These are phyloP conservation scores for Apodemus speciosus DNA, from an alignment of 2,113 vertebrate species.

Conservation along the genomic window DNA sequence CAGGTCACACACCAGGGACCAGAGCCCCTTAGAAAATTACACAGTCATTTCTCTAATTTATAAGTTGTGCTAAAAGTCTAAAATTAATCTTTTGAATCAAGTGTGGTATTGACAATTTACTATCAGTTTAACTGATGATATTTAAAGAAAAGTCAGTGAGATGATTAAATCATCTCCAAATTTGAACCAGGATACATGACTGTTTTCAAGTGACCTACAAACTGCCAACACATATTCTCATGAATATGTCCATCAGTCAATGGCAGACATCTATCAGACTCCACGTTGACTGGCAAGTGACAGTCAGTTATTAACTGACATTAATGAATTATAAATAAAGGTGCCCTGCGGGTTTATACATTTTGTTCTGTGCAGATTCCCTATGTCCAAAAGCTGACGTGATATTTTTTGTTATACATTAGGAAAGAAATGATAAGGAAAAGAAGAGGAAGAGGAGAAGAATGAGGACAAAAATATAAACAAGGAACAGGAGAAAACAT, in stretches of 20 bases:
- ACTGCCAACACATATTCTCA: constrained; percentile 65
- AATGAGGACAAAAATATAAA: background rate
- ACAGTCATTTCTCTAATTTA: constrained; percentile 59
- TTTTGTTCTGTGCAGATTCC: constrained; percentile 56
- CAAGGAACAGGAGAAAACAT: background rate
- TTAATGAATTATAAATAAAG: constrained; percentile 84
- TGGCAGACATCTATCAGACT: constrained; percentile 78
- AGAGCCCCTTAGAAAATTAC: background rate
- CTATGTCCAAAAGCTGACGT: constrained; percentile 21
- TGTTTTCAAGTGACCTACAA: constrained; percentile 74
- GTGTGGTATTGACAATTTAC: constrained; percentile 66
- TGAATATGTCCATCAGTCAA: constrained; percentile 81
- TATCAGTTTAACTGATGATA: constrained; percentile 8
- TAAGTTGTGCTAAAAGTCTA: constrained; percentile 73
- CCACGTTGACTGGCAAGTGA: constrained; percentile 76
- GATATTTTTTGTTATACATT: background rate
- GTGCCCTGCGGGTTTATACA: constrained; percentile 75
- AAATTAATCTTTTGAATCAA: constrained; percentile 85
- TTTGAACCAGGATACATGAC: constrained; percentile 52
- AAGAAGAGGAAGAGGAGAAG: background rate
- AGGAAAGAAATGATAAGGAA: constrained; percentile 24
- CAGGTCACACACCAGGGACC: constrained; percentile 46
- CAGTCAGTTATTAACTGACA: constrained; percentile 77
- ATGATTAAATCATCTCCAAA: constrained; percentile 66
- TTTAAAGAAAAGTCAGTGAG: constrained; percentile 72